Evolutionary conservation across 2,888 invertebrate species (phyloP), one percentile per base, ranked within the genome.

Genomic region (Drosophila helvetica): DNA sequence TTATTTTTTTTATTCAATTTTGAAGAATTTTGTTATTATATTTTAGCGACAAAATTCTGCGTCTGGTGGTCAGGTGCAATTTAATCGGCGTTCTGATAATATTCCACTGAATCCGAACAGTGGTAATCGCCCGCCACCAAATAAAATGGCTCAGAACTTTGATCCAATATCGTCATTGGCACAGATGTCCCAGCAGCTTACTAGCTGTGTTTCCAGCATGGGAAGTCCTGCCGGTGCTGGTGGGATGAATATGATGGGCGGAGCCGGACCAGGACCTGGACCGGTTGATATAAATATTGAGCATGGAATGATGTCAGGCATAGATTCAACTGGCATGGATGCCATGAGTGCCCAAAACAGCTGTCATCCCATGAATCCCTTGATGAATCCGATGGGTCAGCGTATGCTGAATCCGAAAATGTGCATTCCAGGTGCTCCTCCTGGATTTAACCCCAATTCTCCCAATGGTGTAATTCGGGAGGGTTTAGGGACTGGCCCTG

Each of bases 91-190:
- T 30, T 92, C 93, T 1, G 94, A 95, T 81, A 94, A 95, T 88
- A 93, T 95, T 64, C 95, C 95, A 48, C 89, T 95, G 46, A 95
- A 95, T 91, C 95, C 95, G 0, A 95, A 95, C 79, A 94, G 94
- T 81, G 90, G 94, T 77, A 90, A 85, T 75, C 90, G 91, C 92
- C 93, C 91, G 83, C 93, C 91, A 90, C 95, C 89, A 92, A 94
- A 92, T 86, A 95, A 94, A 93, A 94, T 92, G 90, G 93, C 94
- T 89, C 96, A 95, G 90, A 77, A 74, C 30, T 98, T 98, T 92
- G 98, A 98, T 93, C 98, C 98, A 1, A 98, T 98, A 86, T 96
- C 97, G 57, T 98, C 98, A 9, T 93, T 98, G 88, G 97, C 98
- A 61, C 98, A 98, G 92, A 98, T 98, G 98, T 97, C 97, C 74